Base-by-base conservation (phyloP, 1,140 invertebrate species). In the Nephila pilipes region DNA sequence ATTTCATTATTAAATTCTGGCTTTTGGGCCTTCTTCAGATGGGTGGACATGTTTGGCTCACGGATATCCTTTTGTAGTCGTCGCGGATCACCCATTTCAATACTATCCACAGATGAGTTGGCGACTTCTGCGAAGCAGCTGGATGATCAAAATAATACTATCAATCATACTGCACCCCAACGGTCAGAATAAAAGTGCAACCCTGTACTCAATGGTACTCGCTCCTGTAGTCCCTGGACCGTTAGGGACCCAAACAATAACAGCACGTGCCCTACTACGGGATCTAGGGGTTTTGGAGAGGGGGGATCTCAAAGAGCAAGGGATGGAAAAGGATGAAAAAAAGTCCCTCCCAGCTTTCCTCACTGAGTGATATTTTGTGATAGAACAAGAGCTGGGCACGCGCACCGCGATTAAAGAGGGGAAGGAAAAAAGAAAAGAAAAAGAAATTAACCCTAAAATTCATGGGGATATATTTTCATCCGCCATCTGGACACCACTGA, bases 101-200 rank as follows among this genome's bases (percentile, higher is more conserved):
- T 29, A 25, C n/a, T 63, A 14, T 29, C 25, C 22, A 1, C 29
- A 32, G 54, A 58, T 20, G 88, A 90, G 6, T 90, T 90, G 88
- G 88, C 88, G 88, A 88, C 46, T 55, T 87, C n/a, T 25, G 14
- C 85, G 2, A 29, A 80, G 88, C 88, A 90, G 88, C 88, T 80
- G 88, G 22, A 12, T 79, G 55, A 90, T 80, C 69, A 29, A 80
- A 90, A 90, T 90, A 80, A 90, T 90, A 79, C 29, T 80, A 90
- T 90, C 88, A 90, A 90, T 90, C 88, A 90, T 90, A 90, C 29
- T 90, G 69, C 69, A 90, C 88, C 88, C 88, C 65, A 90, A 90
- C 88, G 69, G 88, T 80, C 88, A 79, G 88, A 79, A 80, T 90
- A 90, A 79, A 79, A 90, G 46, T 55, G 88, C 69, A 90, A 90